Conservation (phyloP, 2,113 vertebrate species). For the Rhynchopsitta pachyrhyncha region DNA sequence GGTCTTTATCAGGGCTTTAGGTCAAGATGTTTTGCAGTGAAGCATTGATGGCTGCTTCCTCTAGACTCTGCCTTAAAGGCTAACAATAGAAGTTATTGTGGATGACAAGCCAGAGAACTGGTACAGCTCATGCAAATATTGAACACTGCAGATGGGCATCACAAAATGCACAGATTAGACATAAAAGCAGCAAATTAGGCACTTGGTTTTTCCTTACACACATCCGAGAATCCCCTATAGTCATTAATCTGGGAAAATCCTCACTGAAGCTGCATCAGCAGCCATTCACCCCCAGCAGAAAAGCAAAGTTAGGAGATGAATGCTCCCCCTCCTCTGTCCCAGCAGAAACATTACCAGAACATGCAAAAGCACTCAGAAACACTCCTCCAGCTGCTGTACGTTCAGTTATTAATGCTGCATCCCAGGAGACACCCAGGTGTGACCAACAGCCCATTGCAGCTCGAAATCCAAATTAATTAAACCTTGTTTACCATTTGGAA, state of each 20-base stretch:
- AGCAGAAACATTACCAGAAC: not conserved
- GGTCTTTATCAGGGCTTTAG: not conserved
- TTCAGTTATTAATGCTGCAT: not conserved
- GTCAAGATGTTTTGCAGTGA: not conserved
- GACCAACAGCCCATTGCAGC: not conserved
- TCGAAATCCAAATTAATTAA: constrained; percentile 70
- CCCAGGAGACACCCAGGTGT: not conserved
- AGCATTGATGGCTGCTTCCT: not conserved
- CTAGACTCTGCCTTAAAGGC: not conserved
- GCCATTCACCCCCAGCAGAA: not conserved
- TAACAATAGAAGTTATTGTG: not conserved
- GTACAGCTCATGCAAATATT: not conserved
- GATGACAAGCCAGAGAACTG: not conserved
- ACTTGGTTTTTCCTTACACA: not conserved
- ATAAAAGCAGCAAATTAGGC: not conserved
- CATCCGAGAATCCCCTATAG: not conserved
- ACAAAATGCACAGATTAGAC: not conserved
- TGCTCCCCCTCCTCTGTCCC: not conserved
- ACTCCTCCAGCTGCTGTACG: not conserved
- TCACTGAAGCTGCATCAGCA: not conserved
- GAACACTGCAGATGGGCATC: fast-evolving
- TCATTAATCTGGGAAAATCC: not conserved
- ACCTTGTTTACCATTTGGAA: constrained; percentile 60
- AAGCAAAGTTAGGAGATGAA: not conserved
- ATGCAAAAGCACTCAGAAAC: fast-evolving